Evolutionary conservation across 2,797 vertebrate species (phyloP).

Genomic region (Macrochelys suwanniensis): DNA sequence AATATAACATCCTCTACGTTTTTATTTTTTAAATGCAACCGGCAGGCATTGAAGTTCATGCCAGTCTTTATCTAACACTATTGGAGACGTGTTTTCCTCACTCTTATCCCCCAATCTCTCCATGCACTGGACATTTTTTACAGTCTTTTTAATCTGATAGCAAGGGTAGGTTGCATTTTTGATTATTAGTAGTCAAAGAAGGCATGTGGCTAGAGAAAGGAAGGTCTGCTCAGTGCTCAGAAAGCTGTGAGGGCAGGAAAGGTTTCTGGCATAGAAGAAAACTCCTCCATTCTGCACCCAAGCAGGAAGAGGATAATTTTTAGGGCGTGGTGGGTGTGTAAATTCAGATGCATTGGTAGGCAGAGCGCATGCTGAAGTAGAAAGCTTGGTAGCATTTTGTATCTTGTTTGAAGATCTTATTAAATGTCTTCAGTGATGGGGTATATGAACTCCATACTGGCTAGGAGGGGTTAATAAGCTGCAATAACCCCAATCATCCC

Average conservation of each 20-base stretch:
- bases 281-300: not conserved
- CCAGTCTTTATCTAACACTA: not conserved
- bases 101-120: not conserved
- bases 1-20: slow-evolving; percentile 9
- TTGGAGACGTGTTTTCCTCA: not conserved
- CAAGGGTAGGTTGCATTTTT: not conserved
- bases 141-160: slow-evolving; percentile 29
- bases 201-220: not conserved
- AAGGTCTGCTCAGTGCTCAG: slow-evolving; percentile 3
- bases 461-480: not conserved
- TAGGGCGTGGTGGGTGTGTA: not conserved
- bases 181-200: not conserved
- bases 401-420: not conserved
- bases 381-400: not conserved
- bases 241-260: not conserved
- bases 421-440: not conserved
- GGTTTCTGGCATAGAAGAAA: not conserved
- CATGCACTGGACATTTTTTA: not conserved
- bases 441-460: not conserved
- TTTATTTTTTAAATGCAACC: slow-evolving; percentile 22
- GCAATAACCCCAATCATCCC: not conserved
- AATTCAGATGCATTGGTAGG: not conserved
- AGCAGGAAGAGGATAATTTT: not conserved
- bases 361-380: not conserved
- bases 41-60: not conserved